Percentiles rank a stretch among this genome's conserved stretches.
Conservation (phyloP, 2,113 vertebrate genomes). For the Grallaria varia region DNA sequence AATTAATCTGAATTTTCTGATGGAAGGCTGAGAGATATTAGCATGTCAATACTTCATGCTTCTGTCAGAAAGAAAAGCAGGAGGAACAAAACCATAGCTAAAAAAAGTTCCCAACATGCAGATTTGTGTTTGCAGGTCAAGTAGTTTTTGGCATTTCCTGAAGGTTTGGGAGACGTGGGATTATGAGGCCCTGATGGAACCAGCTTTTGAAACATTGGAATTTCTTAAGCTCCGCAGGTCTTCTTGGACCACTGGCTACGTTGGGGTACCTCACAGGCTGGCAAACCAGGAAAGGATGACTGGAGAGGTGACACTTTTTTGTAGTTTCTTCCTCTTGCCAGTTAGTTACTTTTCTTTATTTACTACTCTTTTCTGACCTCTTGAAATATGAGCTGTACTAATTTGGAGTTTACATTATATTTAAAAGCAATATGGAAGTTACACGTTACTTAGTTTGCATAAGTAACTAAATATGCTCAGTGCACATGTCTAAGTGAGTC, state of each 20-base stretch:
- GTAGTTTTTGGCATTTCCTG: neutral
- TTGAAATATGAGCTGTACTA: neutral
- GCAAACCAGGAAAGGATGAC: neutral
- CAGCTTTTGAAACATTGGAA: neutral
- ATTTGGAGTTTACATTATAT: neutral
- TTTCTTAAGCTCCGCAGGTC: neutral
- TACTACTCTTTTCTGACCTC: neutral
- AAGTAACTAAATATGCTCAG: neutral
- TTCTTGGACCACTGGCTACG: neutral
- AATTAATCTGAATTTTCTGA: neutral
- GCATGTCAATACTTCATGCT: neutral
- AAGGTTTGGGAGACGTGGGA: neutral
- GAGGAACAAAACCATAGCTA: neutral
- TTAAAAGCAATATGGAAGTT: neutral
- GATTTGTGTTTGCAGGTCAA: neutral
- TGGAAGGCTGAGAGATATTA: neutral
- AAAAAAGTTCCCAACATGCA: neutral
- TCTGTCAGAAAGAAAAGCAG: neutral
- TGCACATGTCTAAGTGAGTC: neutral
- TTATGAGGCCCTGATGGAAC: neutral
- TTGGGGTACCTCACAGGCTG: rapidly evolving
- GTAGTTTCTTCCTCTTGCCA: neutral
- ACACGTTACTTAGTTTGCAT: neutral
- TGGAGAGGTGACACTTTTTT: neutral
- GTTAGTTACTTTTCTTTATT: neutral